These are phyloP conservation scores for Agrenia bidenticulata DNA, from an alignment of 2,888 invertebrate genomes.

Conservation along the genomic window DNA sequence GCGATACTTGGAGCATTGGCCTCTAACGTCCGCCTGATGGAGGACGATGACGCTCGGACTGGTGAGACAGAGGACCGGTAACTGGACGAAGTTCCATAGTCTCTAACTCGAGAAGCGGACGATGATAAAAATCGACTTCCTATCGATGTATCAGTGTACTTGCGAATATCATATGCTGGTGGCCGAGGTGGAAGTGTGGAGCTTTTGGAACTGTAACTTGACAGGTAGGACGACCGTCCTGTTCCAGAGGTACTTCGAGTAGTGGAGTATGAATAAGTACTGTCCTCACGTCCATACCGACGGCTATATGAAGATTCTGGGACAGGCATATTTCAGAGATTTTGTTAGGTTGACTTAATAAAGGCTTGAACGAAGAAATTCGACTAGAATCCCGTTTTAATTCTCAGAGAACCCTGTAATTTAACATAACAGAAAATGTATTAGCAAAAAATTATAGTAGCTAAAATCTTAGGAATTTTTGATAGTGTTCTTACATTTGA, in stretches of 20 bases:
- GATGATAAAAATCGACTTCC: slow-evolving; percentile 44
- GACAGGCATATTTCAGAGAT: slow-evolving; percentile 50
- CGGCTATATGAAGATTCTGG: slow-evolving; percentile 49
- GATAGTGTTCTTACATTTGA: too few relatives aligned
- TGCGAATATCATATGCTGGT: slow-evolving; percentile 37
- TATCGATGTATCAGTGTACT: slow-evolving; percentile 40
- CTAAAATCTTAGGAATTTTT: too few relatives aligned
- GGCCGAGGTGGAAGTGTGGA: slow-evolving; percentile 48
- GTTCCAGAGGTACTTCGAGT: slow-evolving; percentile 16
- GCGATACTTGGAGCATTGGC: slow-evolving; percentile 31
- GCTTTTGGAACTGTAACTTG: slow-evolving; percentile 43
- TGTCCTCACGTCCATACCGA: slow-evolving; percentile 46
- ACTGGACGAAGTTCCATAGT: slow-evolving; percentile 32
- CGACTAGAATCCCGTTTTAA: too few relatives aligned
- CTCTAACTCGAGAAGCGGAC: slow-evolving; percentile 27
- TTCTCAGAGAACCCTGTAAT: too few relatives aligned
- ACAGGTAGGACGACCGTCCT: slow-evolving; percentile 41
- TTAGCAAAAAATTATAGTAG: too few relatives aligned
- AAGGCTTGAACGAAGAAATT: not conserved
- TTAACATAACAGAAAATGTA: too few relatives aligned
- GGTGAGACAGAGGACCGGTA: slow-evolving; percentile 48
- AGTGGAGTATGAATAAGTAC: slow-evolving; percentile 29
- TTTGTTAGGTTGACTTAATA: not conserved
- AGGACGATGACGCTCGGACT: slow-evolving; percentile 34
- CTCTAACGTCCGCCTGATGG: slow-evolving; percentile 25